phyloP scores from a whole-genome alignment of 1,140 invertebrate species.

The Calliphora vicina region DNA sequence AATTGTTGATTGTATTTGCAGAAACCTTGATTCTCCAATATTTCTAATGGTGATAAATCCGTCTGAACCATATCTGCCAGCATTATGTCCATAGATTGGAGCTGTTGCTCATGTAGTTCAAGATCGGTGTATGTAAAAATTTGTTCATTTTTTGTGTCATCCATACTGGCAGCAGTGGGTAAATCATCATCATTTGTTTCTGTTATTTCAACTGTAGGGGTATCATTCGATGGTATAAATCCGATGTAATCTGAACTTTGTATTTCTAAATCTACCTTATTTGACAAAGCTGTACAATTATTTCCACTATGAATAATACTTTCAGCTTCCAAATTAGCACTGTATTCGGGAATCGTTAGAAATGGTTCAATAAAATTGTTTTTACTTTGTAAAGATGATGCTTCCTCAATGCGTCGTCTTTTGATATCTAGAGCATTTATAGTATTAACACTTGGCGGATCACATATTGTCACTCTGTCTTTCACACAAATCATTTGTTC shows the following conservation, averaged over 20 bases:
- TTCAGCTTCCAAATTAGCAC: no score
- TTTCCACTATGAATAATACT: no score
- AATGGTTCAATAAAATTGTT: no score
- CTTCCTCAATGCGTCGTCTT: not conserved
- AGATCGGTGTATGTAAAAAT: not conserved
- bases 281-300: no score
- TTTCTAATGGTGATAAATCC: slow-evolving; percentile 29
- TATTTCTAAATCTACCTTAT: not conserved
- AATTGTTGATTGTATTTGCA: slow-evolving; percentile 9
- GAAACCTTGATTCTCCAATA: slow-evolving; percentile 28
- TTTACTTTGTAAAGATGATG: no score
- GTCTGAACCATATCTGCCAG: slow-evolving; percentile 33
- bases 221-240: not conserved
- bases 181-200: not conserved
- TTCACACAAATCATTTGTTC: not conserved
- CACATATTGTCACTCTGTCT: not conserved
- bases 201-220: not conserved
- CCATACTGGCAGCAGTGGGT: not conserved
- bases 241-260: not conserved
- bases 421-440: not conserved
- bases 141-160: not conserved
- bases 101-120: not conserved
- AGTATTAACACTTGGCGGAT: not conserved
- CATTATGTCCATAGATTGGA: not conserved
- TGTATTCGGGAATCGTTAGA: no score